Percentiles rank a stretch among this genome's conserved stretches.
Conservation (phyloP, 2,113 vertebrate species). For the Microcebus griseorufus region DNA sequence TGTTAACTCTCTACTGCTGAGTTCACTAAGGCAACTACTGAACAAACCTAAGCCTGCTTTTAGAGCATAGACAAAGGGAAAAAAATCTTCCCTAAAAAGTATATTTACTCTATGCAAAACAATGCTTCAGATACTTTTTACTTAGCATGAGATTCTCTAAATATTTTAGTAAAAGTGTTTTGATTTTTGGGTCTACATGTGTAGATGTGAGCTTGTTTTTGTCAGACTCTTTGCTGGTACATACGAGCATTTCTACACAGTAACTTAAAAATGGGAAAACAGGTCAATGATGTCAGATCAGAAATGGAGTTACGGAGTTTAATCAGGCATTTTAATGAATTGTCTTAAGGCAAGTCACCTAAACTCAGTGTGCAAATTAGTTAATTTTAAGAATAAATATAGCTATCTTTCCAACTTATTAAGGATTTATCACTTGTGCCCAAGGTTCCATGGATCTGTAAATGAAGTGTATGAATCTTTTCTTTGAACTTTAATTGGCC, state of each 20-base stretch:
- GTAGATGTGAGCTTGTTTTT: background rate
- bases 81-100: background rate
- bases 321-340: constrained; percentile 58
- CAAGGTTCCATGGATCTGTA: constrained; percentile 65
- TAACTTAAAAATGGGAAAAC: constrained; percentile 17
- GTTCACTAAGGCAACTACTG: background rate
- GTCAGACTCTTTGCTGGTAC: background rate
- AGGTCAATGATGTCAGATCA: constrained; percentile 27
- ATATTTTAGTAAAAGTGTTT: background rate
- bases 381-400: constrained; percentile 77
- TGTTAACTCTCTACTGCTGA: background rate
- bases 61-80: background rate
- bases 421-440: constrained; percentile 70
- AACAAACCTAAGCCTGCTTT: background rate
- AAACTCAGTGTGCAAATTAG: constrained; percentile 68
- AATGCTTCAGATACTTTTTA: background rate
- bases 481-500: constrained; percentile 79
- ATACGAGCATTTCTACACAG: background rate
- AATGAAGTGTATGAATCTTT: constrained; percentile 71
- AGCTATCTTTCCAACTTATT: constrained; percentile 68
- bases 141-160: background rate
- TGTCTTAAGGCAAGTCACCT: constrained; percentile 73
- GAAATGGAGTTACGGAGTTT: constrained; percentile 11
- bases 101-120: background rate
- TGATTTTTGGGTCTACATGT: background rate